These are phyloP conservation scores for Nephila pilipes DNA, from an alignment of 1,140 invertebrate genomes.

Conservation along the genomic window DNA sequence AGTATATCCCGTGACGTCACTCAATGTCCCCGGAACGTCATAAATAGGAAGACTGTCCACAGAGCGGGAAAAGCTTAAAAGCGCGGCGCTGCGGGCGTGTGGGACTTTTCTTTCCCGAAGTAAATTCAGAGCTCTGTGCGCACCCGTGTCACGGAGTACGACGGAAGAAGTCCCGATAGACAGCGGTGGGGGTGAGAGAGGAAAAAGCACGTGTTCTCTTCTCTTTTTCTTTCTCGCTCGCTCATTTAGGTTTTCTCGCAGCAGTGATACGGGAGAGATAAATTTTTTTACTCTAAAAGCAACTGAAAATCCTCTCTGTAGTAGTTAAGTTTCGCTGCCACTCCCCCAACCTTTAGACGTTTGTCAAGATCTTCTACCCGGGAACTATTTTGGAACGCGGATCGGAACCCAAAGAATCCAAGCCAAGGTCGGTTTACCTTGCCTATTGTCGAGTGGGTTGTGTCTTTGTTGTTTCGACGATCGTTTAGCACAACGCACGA, in stretches of 20 bases:
- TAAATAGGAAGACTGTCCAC: conserved; percentile 53
- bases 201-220: conserved; percentile 51
- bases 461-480: neutral
- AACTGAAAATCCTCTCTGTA: neutral
- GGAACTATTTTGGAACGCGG: conserved; percentile 57
- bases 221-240: neutral
- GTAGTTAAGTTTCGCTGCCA: neutral
- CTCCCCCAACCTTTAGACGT: neutral
- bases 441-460: conserved; percentile 35
- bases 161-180: conserved; percentile 40
- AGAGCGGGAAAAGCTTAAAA: conserved; percentile 74
- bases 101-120: conserved; percentile 65
- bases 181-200: neutral
- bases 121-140: conserved; percentile 58
- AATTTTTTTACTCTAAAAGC: neutral
- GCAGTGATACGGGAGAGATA: conserved; percentile 8
- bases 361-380: conserved; percentile 7
- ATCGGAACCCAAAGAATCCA: conserved; percentile 53
- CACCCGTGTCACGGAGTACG: conserved; percentile 66
- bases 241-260: neutral
- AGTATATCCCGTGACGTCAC: conserved; percentile 71
- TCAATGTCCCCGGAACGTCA: conserved; percentile 67
- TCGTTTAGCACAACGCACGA: neutral
- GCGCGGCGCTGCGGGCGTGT: conserved; percentile 66
- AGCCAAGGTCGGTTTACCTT: conserved; percentile 48